phyloP scores from a whole-genome alignment of 2,113 vertebrate species.

The Coturnix japonica region DNA sequence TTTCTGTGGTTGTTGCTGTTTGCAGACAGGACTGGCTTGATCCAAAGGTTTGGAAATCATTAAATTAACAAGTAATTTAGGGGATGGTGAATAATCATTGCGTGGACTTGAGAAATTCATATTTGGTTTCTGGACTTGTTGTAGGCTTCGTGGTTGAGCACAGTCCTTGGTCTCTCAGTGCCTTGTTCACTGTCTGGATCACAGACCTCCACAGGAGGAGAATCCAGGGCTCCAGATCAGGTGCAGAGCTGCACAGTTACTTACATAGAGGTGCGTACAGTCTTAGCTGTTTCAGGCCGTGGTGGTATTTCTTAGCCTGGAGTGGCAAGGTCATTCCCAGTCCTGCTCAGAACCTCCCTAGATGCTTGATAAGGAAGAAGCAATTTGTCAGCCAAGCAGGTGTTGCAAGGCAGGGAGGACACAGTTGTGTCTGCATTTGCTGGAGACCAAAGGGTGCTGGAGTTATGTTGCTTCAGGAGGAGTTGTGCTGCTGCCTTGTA shows the following conservation, averaged over 20 bases:
- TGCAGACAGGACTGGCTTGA: not conserved
- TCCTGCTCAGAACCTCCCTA: not conserved
- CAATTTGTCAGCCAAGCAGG: not conserved
- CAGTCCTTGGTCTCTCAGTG: not conserved
- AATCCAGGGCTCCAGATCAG: not conserved
- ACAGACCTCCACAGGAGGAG: not conserved
- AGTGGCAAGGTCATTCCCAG: not conserved
- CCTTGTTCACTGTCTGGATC: not conserved
- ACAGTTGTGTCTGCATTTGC: not conserved
- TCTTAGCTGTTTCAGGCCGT: not conserved
- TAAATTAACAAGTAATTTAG: not conserved
- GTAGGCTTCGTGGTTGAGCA: not conserved
- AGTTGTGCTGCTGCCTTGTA: not conserved
- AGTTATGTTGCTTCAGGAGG: not conserved
- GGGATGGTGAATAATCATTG: not conserved
- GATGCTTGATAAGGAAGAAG: not conserved
- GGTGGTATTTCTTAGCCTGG: not conserved
- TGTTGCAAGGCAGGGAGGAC: not conserved
- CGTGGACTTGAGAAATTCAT: not conserved
- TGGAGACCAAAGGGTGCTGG: not conserved
- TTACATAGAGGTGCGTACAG: fast-evolving
- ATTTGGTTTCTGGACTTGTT: not conserved
- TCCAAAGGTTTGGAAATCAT: not conserved
- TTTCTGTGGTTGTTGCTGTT: not conserved
- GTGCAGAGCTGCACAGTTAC: not conserved